Evolutionary conservation across 1,140 invertebrate species (phyloP), one percentile per base, ranked within the genome.

Genomic region (Platyscapa corneri): DNA sequence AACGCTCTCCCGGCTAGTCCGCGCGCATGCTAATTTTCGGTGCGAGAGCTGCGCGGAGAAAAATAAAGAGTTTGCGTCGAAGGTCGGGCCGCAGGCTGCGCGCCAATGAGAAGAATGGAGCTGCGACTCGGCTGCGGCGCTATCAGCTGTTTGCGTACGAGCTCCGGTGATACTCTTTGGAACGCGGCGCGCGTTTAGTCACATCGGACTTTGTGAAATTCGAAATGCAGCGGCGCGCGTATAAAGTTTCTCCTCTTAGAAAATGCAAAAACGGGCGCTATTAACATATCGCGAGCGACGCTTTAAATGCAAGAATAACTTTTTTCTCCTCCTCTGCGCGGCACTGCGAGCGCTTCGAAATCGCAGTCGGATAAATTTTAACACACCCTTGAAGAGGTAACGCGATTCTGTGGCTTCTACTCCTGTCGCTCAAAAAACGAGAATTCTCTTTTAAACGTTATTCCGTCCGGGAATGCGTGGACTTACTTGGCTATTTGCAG

Each of bases 141-240:
- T 42, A 77, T 77, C 75, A 77, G 75, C 75, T 34, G 75, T 56
- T 76, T 56, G 16, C 27, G 78, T 53, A 83, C 82, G 72, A 76
- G n/a, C 60, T 56, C 49, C 46, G 34, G 37, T 27, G 23, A 5
- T 23, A 42, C 30, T 74, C 30, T 7, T 53, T 53, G 6, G 8
- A 53, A 53, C 49, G 49, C 49, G 18, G 5, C 16, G 18, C 16
- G 49, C 49, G 49, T 46, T 46, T 46, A 64, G 34, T 23, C 67
- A 23, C 67, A 20, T 34, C n/a, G 30, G 74, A 12, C 27, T 46
- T 20, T 46, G 23, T 6, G n/a, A 77, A 37, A 77, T 34, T 32
- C 46, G 46, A 42, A 56, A n/a, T 56, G 30, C 46, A 56, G 0
- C n/a, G n/a, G 46, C 30, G 14, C 16, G 10, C 30, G 46, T 30